Percentiles rank a stretch among this genome's conserved stretches.
Conservation (phyloP, 2,797 vertebrate species). For the Arctocebus calabarensis region DNA sequence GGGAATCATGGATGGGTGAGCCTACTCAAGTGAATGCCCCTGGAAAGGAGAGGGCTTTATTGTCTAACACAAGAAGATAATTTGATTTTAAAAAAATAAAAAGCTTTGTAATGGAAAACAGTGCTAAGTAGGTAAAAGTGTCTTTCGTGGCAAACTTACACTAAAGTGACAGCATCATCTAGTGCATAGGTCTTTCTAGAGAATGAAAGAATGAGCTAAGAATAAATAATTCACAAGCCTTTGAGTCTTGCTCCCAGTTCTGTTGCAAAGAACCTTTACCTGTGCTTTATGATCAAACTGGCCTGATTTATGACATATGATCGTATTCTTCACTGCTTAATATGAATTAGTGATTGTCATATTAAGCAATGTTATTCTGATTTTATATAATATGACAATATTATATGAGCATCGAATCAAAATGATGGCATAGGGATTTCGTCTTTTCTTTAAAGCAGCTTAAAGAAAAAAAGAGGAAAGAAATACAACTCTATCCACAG, state of each 20-base stretch:
- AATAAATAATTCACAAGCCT: background rate
- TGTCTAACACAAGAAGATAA: conserved; percentile 7
- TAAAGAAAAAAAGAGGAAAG: background rate
- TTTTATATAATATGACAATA: no score
- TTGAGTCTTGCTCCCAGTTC: background rate
- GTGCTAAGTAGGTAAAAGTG: conserved; percentile 60
- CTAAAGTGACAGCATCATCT: background rate
- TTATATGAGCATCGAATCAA: background rate
- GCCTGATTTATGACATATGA: no score
- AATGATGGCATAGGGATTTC: background rate
- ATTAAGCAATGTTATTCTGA: no score
- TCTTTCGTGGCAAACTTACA: conserved; percentile 12
- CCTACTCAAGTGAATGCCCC: background rate
- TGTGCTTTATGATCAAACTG: background rate
- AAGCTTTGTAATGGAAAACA: conserved; percentile 54
- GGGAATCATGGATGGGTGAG: background rate
- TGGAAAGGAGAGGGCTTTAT: background rate
- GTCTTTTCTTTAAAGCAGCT: background rate
- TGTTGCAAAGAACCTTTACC: background rate
- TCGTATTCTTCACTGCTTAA: background rate
- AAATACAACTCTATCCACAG: background rate
- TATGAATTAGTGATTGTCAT: no score
- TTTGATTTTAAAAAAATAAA: background rate
- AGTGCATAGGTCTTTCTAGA: background rate
- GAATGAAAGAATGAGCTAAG: background rate